Evolutionary conservation across 2,113 vertebrate genomes (phyloP).

Genomic region (Candoia aspera): DNA sequence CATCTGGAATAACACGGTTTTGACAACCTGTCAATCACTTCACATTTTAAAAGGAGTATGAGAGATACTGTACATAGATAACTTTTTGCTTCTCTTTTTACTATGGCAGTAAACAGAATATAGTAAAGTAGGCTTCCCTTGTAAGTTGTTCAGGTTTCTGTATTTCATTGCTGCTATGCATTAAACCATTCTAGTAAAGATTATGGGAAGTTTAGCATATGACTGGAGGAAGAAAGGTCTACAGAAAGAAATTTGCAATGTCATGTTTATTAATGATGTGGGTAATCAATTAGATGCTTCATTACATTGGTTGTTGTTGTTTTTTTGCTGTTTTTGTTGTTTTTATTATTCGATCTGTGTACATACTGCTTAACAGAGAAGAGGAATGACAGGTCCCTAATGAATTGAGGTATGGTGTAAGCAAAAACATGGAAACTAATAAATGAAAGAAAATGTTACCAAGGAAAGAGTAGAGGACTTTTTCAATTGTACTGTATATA

Average conservation of each 20-base stretch:
- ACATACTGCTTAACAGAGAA: background rate
- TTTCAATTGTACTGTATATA: background rate
- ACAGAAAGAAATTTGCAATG: background rate
- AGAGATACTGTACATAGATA: background rate
- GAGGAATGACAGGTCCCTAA: background rate
- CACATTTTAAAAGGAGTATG: background rate
- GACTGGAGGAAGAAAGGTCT: background rate
- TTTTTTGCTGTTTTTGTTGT: background rate
- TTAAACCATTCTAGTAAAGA: background rate
- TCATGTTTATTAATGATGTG: background rate
- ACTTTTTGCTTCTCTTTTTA: background rate
- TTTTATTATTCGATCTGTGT: background rate
- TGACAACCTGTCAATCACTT: background rate
- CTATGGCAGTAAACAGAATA: background rate
- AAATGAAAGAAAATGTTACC: background rate
- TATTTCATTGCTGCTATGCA: background rate
- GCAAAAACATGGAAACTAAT: background rate
- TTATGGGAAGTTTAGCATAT: background rate
- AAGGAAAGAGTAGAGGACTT: background rate
- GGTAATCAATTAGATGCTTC: background rate
- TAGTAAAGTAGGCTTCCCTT: background rate
- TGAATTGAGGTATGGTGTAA: background rate
- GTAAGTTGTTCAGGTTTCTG: background rate
- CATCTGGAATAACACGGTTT: background rate
- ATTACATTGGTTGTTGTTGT: background rate